Percentiles rank a stretch among this genome's conserved stretches.
These are phyloP conservation scores for Arenicola marina DNA, from an alignment of 2,888 invertebrate species.

Conservation along the genomic window DNA sequence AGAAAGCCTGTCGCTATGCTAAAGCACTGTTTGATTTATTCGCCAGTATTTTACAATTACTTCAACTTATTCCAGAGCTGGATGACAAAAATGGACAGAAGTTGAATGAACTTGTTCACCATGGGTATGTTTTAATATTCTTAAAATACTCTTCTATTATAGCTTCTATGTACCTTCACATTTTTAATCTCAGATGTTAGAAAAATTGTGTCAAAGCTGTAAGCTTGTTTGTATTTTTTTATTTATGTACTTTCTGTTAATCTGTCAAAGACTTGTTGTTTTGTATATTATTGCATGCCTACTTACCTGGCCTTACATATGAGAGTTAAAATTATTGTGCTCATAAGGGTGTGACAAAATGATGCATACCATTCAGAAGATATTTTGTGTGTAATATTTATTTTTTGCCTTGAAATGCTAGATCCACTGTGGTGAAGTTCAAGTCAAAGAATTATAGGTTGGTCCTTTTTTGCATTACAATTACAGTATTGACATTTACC, in stretches of 20 bases:
- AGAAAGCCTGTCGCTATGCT: too few species aligned
- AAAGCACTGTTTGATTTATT: too few species aligned
- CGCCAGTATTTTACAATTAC: too few species aligned
- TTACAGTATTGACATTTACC: background rate
- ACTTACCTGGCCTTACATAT: too few species aligned
- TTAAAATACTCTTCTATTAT: background rate
- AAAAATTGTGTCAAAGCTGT: too few species aligned
- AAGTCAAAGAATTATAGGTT: constrained; percentile 72
- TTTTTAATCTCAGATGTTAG: too few species aligned
- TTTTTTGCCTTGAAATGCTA: constrained; percentile 25
- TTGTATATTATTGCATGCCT: too few species aligned
- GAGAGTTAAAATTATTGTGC: background rate
- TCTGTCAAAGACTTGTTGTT: too few species aligned
- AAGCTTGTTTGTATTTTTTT: too few species aligned
- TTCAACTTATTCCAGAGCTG: constrained; percentile 60
- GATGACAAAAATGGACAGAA: constrained; percentile 83
- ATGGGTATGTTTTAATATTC: constrained; percentile 67
- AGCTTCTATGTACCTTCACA: background rate
- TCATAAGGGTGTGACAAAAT: background rate
- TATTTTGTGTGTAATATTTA: background rate
- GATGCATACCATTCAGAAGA: background rate
- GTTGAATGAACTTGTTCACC: constrained; percentile 81
- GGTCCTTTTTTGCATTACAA: background rate
- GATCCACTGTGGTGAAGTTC: constrained; percentile 75
- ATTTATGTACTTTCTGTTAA: too few species aligned